phyloP scores from a whole-genome alignment of 2,113 vertebrate genomes.

The Clarias gariepinus region DNA sequence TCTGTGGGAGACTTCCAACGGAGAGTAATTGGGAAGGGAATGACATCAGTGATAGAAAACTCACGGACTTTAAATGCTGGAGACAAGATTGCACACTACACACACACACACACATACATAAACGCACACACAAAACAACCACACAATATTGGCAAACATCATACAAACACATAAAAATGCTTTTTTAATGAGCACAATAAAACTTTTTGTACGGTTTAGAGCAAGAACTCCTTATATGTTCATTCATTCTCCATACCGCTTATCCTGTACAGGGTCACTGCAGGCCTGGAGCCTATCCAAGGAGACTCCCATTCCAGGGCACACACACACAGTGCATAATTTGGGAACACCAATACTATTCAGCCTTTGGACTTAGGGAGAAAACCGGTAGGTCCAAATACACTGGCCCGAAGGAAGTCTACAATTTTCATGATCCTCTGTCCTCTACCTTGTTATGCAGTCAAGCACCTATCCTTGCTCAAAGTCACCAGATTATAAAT shows the following conservation, averaged over 20 bases:
- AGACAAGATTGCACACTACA: slow-evolving; percentile 93
- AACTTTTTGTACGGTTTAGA: background rate
- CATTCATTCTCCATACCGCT: background rate
- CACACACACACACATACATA: slow-evolving; percentile 52
- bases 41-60: slow-evolving; percentile 92
- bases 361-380: too few species aligned
- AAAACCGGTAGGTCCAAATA: too few species aligned
- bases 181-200: background rate
- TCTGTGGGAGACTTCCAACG: slow-evolving; percentile 90
- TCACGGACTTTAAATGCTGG: slow-evolving; percentile 96
- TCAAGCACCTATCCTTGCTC: background rate
- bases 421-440: background rate
- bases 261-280: too few species aligned
- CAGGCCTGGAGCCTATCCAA: background rate
- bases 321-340: too few species aligned
- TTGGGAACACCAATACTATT: too few species aligned
- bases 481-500: background rate
- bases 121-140: slow-evolving; percentile 36
- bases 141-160: slow-evolving; percentile 34
- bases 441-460: background rate
- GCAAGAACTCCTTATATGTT: background rate
- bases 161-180: slow-evolving; percentile 20
- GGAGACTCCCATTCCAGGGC: background rate
- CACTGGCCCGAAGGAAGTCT: too few species aligned
- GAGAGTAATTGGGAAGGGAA: slow-evolving; percentile 91